These are phyloP conservation scores for Lumbricus terrestris DNA, from an alignment of 2,888 invertebrate species.

Conservation along the genomic window DNA sequence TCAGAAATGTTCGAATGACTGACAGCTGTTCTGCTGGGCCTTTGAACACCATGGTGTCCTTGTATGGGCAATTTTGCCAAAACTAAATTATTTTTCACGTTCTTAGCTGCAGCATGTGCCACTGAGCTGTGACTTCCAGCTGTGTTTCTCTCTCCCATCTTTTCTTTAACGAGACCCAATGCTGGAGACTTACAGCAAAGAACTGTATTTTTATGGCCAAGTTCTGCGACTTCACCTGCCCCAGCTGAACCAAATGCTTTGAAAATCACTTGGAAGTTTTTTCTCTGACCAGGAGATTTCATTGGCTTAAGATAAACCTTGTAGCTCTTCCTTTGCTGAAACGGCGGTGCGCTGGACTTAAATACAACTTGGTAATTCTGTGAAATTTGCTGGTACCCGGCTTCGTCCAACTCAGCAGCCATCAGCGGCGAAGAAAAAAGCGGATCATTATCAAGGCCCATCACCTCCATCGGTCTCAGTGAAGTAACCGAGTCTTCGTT, in stretches of 20 bases:
- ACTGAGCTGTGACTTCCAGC: neutral
- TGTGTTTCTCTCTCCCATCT: neutral
- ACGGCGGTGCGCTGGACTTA: neutral
- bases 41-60: neutral
- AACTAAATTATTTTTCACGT: neutral
- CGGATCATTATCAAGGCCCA: neutral
- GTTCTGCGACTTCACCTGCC: neutral
- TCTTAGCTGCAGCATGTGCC: neutral
- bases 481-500: neutral
- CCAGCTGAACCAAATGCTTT: neutral
- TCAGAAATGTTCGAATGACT: neutral
- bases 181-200: neutral
- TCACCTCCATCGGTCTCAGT: neutral
- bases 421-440: neutral
- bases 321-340: neutral
- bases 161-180: neutral
- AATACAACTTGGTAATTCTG: neutral
- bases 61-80: neutral
- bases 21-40: neutral
- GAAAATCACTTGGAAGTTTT: constrained; percentile 3
- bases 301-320: neutral
- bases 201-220: neutral
- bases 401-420: neutral
- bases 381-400: neutral
- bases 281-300: neutral